These are phyloP conservation scores for Penaeus vannamei DNA, from an alignment of 1,140 invertebrate species.

Conservation along the genomic window DNA sequence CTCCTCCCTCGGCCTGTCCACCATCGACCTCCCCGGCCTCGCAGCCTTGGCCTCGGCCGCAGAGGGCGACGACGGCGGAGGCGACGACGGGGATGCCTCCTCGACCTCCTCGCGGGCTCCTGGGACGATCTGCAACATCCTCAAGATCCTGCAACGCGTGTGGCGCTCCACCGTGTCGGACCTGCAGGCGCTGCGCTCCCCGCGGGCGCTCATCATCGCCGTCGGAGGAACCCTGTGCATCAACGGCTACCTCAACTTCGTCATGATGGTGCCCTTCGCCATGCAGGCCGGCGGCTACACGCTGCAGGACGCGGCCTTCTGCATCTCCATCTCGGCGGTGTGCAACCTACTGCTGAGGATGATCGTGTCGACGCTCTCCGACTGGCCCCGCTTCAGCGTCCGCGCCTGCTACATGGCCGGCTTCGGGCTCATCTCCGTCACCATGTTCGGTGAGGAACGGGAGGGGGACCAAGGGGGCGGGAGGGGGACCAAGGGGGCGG, in stretches of 20 bases:
- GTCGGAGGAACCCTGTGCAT: background rate
- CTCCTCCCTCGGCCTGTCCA: too few species aligned
- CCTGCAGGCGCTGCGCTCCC: constrained; percentile 12
- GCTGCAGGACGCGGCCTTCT: constrained; percentile 20
- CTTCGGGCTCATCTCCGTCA: background rate
- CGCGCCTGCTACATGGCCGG: constrained; percentile 14
- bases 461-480: background rate
- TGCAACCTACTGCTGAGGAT: constrained; percentile 16
- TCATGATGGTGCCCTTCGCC: constrained; percentile 55
- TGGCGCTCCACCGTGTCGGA: background rate
- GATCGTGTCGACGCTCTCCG: background rate
- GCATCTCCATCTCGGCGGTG: constrained; percentile 23
- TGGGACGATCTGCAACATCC: background rate
- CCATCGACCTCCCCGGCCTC: too few species aligned
- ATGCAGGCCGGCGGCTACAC: constrained; percentile 24
- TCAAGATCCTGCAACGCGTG: background rate
- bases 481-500: background rate
- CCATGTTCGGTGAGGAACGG: constrained; percentile 3
- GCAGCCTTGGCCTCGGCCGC: too few species aligned
- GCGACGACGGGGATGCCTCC: too few species aligned
- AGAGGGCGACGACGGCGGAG: too few species aligned
- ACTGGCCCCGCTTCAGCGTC: constrained; percentile 37
- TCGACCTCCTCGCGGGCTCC: background rate
- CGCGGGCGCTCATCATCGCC: constrained; percentile 31
- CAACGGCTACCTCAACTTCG: constrained; percentile 32